Conservation (phyloP, 2,888 invertebrate genomes). For the Sinhomidia bicolor region DNA sequence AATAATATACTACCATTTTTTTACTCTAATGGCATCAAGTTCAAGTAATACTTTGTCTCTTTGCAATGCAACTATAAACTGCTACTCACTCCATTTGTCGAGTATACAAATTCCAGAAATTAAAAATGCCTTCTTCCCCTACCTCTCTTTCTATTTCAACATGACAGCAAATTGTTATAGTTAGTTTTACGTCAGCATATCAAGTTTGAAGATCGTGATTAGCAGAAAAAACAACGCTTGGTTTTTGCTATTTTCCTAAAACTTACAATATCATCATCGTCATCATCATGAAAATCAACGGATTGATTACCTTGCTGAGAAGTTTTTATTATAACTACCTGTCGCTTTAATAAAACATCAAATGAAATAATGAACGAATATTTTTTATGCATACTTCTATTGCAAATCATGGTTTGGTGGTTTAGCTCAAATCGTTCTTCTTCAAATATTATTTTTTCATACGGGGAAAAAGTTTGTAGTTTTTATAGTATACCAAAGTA, state of each 20-base stretch:
- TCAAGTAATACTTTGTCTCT: too few relatives aligned
- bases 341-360: slow-evolving; percentile 12
- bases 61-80: too few relatives aligned
- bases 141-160: not conserved
- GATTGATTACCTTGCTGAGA: not conserved
- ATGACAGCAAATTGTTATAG: not conserved
- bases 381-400: not conserved
- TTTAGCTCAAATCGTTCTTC: not conserved
- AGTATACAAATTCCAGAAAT: too few relatives aligned
- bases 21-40: too few relatives aligned
- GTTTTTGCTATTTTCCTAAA: not conserved
- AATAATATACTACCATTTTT: too few relatives aligned
- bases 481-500: too few relatives aligned
- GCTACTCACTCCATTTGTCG: too few relatives aligned
- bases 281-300: not conserved
- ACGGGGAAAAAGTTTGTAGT: too few relatives aligned
- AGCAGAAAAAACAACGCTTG: not conserved
- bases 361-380: not conserved
- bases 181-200: not conserved
- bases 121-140: too few relatives aligned
- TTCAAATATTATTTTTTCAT: not conserved
- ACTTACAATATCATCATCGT: not conserved
- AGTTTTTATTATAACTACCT: not conserved
- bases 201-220: not conserved
- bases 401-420: not conserved